Evolutionary conservation across 2,888 invertebrate species (phyloP), one percentile per base, ranked within the genome.

Genomic region (Shargacucullia verbasci): DNA sequence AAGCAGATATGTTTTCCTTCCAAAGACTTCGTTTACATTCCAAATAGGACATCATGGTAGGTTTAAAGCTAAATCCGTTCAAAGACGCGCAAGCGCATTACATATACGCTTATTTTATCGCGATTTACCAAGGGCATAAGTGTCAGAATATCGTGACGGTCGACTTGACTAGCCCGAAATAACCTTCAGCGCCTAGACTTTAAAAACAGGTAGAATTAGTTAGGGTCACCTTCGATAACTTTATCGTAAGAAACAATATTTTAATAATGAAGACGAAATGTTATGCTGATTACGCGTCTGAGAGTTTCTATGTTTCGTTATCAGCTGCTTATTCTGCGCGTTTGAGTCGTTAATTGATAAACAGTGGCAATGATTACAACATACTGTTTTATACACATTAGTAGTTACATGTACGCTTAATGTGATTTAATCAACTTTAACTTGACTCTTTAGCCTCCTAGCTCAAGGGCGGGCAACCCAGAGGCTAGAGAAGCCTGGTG

Each of bases 171-270:
- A 60, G 61, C 46, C 50, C 47, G 48, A 43, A 70, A 70, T 65
- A 70, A 73, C 70, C 59, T 73, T 64, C 46, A 40, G 6, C 35
- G 43, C 57, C 61, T 73, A 66, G 59, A 65, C 69, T 58, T 57
- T 12, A 49, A 45, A 62, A 69, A 59, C 70, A 73, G 71, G 73
- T 71, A 71, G 49, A 75, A 59, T 59, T 60, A 53, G 58, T n/a
- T 66, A 43, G 73, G 70, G 76, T 76, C 69, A 76, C 75, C 76
- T 76, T 71, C 49, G 41, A 63, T 59, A 65, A 61, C 39, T 54
- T 67, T 59, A 54, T 63, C 64, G 47, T 50, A 69, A 35, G 64
- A 54, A 57, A 54, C 49, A 53, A 50, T 53, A 53, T 60, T 62
- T 38, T 49, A 55, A 56, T 64, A 53, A 56, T 29, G 37, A 39